Evolutionary conservation across 1,140 invertebrate species (phyloP).

Genomic region (Lasaia peninsularis): DNA sequence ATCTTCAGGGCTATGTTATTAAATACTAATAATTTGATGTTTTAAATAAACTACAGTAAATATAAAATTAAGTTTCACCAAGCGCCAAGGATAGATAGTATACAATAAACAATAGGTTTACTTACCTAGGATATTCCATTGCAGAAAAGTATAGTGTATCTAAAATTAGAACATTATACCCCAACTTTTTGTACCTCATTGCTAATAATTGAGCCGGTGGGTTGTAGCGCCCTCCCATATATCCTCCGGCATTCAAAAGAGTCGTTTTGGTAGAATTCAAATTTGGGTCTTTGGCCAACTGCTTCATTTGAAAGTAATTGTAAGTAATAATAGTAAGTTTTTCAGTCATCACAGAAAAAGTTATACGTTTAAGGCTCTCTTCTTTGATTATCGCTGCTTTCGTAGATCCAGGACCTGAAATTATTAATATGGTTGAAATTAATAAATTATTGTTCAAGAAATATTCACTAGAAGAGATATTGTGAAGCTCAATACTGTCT

Average conservation of each 20-base stretch:
- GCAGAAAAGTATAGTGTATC: conserved; percentile 46
- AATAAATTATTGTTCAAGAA: too few species aligned
- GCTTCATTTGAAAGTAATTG: too few species aligned
- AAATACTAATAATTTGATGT: too few species aligned
- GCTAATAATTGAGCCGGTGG: conserved; percentile 25
- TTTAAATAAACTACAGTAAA: too few species aligned
- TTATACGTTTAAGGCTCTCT: conserved; percentile 40
- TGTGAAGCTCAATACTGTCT: too few species aligned
- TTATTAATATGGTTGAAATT: too few species aligned
- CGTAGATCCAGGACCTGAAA: conserved; percentile 50
- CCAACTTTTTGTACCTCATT: conserved; percentile 30
- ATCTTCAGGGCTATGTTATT: too few species aligned
- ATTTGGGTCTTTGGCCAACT: too few species aligned
- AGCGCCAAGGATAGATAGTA: too few species aligned
- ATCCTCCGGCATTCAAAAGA: conserved; percentile 46
- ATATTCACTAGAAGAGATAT: too few species aligned
- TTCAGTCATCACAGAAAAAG: conserved; percentile 28
- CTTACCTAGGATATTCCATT: conserved; percentile 48
- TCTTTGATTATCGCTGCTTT: conserved; percentile 41
- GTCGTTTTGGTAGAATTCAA: conserved; percentile 46
- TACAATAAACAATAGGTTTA: too few species aligned
- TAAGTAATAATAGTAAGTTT: conserved; percentile 29
- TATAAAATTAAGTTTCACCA: too few species aligned
- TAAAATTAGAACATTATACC: conserved; percentile 39
- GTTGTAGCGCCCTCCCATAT: conserved; percentile 43